These are phyloP conservation scores for Mirounga angustirostris DNA, from an alignment of 2,113 vertebrate genomes.

Conservation along the genomic window DNA sequence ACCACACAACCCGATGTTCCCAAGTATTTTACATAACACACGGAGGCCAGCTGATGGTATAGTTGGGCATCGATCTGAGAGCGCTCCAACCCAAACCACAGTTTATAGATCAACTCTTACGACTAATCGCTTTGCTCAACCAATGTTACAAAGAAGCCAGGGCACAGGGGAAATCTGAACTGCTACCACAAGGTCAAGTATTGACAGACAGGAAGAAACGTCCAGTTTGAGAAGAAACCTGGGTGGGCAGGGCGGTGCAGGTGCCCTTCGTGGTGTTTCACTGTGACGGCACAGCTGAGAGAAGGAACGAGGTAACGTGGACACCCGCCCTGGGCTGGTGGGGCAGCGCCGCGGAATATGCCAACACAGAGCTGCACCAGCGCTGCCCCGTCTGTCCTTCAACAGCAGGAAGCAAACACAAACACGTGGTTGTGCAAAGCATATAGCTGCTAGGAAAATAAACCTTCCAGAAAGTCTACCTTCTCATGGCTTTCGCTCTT, in stretches of 20 bases:
- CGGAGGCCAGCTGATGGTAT: rapidly evolving
- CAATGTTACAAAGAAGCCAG: not conserved
- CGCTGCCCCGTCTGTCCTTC: not conserved
- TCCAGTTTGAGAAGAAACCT: not conserved
- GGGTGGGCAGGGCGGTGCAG: not conserved
- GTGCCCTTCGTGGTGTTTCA: not conserved
- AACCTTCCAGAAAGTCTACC: not conserved
- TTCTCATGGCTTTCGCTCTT: not conserved
- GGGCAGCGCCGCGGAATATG: too few relatives aligned
- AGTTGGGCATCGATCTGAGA: not conserved
- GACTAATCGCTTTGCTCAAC: not conserved
- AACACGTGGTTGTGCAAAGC: not conserved
- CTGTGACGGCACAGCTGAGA: not conserved
- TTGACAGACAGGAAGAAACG: not conserved
- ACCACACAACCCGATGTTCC: not conserved
- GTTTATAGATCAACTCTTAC: not conserved
- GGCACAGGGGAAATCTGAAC: not conserved
- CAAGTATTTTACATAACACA: not conserved
- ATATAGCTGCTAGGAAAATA: not conserved
- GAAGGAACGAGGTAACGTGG: too few relatives aligned
- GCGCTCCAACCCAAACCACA: not conserved
- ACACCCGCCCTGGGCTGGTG: not conserved
- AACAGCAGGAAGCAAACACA: not conserved
- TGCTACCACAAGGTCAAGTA: not conserved
- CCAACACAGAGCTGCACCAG: too few relatives aligned